phyloP scores from a whole-genome alignment of 2,888 invertebrate species.

The Thecophora atra region DNA sequence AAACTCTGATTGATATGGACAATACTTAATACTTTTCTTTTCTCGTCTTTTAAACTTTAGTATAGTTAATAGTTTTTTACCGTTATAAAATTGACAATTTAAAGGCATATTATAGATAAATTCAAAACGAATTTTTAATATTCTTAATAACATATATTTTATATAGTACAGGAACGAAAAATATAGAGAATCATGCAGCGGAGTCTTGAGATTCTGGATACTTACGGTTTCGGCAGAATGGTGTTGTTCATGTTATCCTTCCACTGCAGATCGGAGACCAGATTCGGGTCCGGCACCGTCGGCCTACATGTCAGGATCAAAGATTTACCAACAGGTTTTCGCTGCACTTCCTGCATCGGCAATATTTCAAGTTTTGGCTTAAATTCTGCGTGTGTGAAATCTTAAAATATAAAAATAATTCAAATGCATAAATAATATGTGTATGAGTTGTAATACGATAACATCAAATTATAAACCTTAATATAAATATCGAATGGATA shows the following conservation, averaged over 20 bases:
- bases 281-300: slow-evolving; percentile 73
- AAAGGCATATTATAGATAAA: no score
- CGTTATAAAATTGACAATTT: no score
- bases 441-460: no score
- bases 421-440: background rate
- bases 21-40: no score
- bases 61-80: no score
- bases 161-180: no score
- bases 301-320: slow-evolving; percentile 83
- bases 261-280: slow-evolving; percentile 83
- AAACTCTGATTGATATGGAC: no score
- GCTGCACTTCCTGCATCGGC: slow-evolving; percentile 75
- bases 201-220: slow-evolving; percentile 46
- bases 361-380: slow-evolving; percentile 73
- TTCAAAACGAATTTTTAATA: no score
- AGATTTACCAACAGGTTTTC: slow-evolving; percentile 78
- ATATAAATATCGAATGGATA: background rate
- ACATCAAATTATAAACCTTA: background rate
- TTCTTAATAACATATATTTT: no score
- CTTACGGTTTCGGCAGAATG: slow-evolving; percentile 76
- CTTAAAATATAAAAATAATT: slow-evolving; percentile 47
- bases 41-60: no score
- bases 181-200: background rate
- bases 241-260: slow-evolving; percentile 76
- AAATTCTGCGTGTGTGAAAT: slow-evolving; percentile 54